Evolutionary conservation across 2,888 invertebrate species (phyloP).

Genomic region (Rhynchonema sp.): DNA sequence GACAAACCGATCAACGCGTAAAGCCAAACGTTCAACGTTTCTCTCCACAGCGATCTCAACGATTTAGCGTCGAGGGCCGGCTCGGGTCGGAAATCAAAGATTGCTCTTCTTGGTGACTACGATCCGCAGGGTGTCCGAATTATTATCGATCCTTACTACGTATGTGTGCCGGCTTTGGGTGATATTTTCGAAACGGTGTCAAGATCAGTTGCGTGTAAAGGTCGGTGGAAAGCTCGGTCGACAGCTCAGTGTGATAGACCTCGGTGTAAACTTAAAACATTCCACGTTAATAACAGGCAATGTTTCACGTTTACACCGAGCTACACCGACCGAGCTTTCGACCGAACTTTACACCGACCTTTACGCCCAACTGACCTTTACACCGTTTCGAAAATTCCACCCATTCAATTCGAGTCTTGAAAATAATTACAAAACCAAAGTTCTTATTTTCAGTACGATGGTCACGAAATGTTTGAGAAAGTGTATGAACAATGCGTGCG

Average conservation of each 20-base stretch:
- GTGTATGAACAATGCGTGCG: constrained; percentile 52
- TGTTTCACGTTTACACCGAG: too few relatives aligned
- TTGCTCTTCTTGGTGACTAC: constrained; percentile 63
- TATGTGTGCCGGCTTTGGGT: constrained; percentile 26
- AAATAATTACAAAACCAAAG: neutral
- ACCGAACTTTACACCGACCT: too few relatives aligned
- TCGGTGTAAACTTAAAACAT: too few relatives aligned
- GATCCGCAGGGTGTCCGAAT: constrained; percentile 58
- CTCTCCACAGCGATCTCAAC: constrained; percentile 27
- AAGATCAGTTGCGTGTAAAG: neutral
- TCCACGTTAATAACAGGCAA: too few relatives aligned
- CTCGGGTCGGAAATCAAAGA: constrained; percentile 45
- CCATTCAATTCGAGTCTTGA: too few relatives aligned
- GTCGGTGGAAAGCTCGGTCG: too few relatives aligned
- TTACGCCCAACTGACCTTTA: too few relatives aligned
- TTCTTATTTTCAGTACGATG: constrained; percentile 40
- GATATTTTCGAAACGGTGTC: neutral
- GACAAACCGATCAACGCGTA: too few relatives aligned
- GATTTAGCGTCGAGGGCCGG: constrained; percentile 12
- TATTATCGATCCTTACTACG: constrained; percentile 79
- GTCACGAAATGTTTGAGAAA: constrained; percentile 49
- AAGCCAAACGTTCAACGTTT: too few relatives aligned
- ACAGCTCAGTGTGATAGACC: too few relatives aligned
- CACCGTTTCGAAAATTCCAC: too few relatives aligned
- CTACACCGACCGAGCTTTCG: too few relatives aligned